A percentile compares a stretch with the other conserved stretches of the same genome.
These are phyloP conservation scores for Merodon equestris DNA, from an alignment of 2,888 invertebrate species.

Conservation along the genomic window DNA sequence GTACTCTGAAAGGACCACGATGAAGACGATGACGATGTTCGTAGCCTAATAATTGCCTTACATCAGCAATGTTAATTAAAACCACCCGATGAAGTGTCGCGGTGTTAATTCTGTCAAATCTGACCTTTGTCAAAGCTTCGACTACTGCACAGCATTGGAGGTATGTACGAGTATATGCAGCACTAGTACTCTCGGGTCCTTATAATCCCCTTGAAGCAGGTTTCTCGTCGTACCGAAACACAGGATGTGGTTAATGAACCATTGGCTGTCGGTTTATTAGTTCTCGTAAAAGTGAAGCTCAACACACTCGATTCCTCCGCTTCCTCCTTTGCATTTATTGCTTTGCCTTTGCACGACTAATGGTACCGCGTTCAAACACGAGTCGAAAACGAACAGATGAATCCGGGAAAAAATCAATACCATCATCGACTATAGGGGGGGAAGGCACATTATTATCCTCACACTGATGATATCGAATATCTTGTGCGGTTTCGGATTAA, in stretches of 20 bases:
- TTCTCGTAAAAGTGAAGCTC: slow-evolving; percentile 62
- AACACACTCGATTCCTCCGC: slow-evolving; percentile 8
- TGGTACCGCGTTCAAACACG: slow-evolving; percentile 10
- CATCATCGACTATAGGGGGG: slow-evolving; percentile 23
- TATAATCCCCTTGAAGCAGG: slow-evolving; percentile 62
- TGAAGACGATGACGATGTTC: slow-evolving; percentile 6
- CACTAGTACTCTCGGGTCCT: slow-evolving; percentile 58
- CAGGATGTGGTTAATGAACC: slow-evolving; percentile 68
- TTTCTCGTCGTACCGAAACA: slow-evolving; percentile 32
- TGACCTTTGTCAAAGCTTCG: slow-evolving; percentile 60
- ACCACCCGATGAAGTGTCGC: slow-evolving; percentile 68
- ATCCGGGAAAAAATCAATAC: slow-evolving; percentile 44
- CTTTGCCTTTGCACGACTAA: slow-evolving; percentile 42
- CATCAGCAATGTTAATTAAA: slow-evolving; percentile 68
- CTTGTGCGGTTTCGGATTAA: slow-evolving; percentile 52
- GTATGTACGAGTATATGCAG: slow-evolving; percentile 43
- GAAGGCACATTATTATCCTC: slow-evolving; percentile 39
- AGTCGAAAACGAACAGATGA: background rate
- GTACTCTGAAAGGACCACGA: background rate
- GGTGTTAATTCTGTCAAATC: slow-evolving; percentile 68
- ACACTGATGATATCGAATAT: slow-evolving; percentile 4
- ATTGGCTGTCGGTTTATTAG: slow-evolving; percentile 67
- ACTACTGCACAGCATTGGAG: too few relatives aligned
- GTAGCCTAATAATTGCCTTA: slow-evolving; percentile 65
- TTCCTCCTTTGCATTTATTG: too few relatives aligned